These are phyloP conservation scores for Manduca sexta DNA, from an alignment of 1,140 invertebrate genomes.

Conservation along the genomic window DNA sequence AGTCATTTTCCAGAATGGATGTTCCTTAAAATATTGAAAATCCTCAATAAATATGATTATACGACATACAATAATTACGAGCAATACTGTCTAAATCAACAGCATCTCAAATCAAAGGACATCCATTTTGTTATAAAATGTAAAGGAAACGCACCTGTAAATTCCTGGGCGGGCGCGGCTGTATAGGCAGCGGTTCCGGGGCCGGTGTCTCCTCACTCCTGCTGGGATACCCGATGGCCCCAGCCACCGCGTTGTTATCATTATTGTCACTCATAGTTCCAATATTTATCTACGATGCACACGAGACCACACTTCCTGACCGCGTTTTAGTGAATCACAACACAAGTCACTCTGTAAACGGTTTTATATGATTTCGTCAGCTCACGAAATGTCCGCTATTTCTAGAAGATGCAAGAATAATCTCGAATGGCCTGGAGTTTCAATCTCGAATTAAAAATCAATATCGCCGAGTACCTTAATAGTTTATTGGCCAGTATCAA, in stretches of 20 bases:
- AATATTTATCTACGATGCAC: not conserved
- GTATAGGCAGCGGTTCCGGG: slow-evolving; percentile 13
- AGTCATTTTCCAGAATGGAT: too few relatives aligned
- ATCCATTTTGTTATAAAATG: not conserved
- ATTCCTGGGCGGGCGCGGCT: slow-evolving; percentile 44
- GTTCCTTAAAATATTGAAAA: too few relatives aligned
- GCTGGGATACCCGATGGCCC: slow-evolving; percentile 35
- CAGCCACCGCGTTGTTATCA: slow-evolving; percentile 28
- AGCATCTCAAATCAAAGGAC: not conserved
- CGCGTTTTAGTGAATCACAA: too few relatives aligned
- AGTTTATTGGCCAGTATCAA: too few relatives aligned
- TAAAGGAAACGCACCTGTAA: slow-evolving; percentile 40
- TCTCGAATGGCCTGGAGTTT: slow-evolving; percentile 1
- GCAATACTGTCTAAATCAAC: too few relatives aligned
- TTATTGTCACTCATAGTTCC: slow-evolving; percentile 42
- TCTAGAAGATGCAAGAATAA: slow-evolving; percentile 17
- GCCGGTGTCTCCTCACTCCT: slow-evolving; percentile 13
- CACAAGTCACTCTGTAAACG: too few relatives aligned
- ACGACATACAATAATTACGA: too few relatives aligned
- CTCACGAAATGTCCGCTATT: not conserved
- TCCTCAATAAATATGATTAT: too few relatives aligned
- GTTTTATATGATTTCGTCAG: too few relatives aligned
- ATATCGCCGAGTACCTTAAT: too few relatives aligned
- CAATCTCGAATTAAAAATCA: not conserved
- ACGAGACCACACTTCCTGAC: not conserved